Conservation (phyloP, 2,797 vertebrate species). For the Holocentrus rufus region DNA sequence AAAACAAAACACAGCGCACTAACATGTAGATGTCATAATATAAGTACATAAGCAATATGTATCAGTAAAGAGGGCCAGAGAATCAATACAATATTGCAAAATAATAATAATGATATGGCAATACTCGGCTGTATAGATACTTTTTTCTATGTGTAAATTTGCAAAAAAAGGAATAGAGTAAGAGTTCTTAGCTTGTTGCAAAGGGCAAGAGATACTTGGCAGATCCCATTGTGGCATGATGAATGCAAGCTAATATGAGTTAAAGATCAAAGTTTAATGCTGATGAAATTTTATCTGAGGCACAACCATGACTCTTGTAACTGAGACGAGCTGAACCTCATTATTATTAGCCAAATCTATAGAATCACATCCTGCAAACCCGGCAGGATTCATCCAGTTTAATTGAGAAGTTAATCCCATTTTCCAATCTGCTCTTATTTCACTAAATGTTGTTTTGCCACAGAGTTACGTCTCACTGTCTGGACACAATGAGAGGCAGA, state of each 20-base stretch:
- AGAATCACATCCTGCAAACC: constrained; percentile 14
- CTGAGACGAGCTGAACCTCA: constrained; percentile 5
- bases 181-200: no score
- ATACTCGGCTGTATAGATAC: no score
- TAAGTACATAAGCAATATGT: no score
- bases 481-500: constrained; percentile 31
- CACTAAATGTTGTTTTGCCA: constrained; percentile 29
- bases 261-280: neutral
- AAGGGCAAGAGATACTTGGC: neutral
- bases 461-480: constrained; percentile 27
- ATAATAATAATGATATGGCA: no score
- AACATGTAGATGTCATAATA: no score
- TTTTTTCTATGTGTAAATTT: no score
- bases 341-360: constrained; percentile 9
- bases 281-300: neutral
- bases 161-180: no score
- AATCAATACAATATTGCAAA: no score
- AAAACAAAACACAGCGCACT: no score
- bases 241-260: neutral
- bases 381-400: constrained; percentile 6
- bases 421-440: constrained; percentile 30
- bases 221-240: neutral
- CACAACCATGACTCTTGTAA: neutral
- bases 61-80: no score
- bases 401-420: constrained; percentile 34